phyloP scores from a whole-genome alignment of 2,797 vertebrate genomes.

The Sebastes matsubarae region DNA sequence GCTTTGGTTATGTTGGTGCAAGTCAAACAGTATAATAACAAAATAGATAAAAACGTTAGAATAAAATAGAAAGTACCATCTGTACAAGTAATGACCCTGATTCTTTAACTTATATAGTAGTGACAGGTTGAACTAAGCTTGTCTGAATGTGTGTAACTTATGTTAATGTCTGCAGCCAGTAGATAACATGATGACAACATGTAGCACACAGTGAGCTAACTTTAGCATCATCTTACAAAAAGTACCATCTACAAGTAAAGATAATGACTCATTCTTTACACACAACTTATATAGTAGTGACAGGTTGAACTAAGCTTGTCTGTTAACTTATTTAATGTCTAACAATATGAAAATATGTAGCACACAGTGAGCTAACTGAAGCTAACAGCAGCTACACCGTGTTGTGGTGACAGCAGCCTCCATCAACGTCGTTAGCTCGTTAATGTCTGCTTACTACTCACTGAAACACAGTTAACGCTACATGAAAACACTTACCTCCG shows the following conservation, averaged over 20 bases:
- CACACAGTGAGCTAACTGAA: slow-evolving; percentile 7
- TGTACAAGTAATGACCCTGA: too few species aligned
- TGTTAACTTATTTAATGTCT: too few species aligned
- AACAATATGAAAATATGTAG: too few species aligned
- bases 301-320: too few species aligned
- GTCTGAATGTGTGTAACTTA: not conserved
- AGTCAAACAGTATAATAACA: too few species aligned
- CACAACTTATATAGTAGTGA: too few species aligned
- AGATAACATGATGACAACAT: slow-evolving; percentile 47
- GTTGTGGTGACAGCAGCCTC: slow-evolving; percentile 48
- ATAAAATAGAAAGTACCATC: not conserved
- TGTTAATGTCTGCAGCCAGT: not conserved
- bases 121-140: fast-evolving
- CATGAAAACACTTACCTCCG: slow-evolving; percentile 70
- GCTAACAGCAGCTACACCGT: slow-evolving; percentile 48
- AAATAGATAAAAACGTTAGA: too few species aligned
- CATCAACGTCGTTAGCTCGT: slow-evolving; percentile 33
- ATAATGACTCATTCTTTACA: too few species aligned
- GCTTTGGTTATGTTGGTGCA: too few species aligned
- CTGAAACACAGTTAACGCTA: not conserved
- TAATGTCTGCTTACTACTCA: not conserved
- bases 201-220: too few species aligned
- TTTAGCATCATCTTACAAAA: not conserved
- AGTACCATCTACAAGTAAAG: not conserved
- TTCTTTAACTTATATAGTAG: too few species aligned